Conservation (phyloP, 1,140 invertebrate species). For the Trichonephila inaurata region DNA sequence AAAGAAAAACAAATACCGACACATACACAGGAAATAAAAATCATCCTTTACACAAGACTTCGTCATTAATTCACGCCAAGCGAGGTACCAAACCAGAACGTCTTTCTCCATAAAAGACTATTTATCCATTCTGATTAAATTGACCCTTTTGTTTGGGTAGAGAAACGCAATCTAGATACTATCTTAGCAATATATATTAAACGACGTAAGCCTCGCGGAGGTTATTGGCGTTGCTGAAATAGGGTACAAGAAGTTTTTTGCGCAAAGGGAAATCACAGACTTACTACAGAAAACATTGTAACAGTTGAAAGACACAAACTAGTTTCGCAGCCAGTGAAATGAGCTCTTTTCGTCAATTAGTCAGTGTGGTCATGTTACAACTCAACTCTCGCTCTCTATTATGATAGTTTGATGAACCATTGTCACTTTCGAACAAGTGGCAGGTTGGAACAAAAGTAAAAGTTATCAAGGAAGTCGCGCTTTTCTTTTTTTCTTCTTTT, state of each 20-base stretch:
- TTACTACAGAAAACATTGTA: neutral
- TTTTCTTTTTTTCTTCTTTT: neutral
- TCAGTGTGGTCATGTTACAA: constrained; percentile 13
- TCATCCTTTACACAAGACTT: neutral
- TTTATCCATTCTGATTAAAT: neutral
- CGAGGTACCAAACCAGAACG: neutral
- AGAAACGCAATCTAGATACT: neutral
- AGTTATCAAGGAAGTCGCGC: constrained; percentile 22
- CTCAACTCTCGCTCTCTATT: neutral
- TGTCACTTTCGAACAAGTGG: constrained; percentile 27
- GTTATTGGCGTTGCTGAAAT: neutral
- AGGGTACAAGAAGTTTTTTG: neutral
- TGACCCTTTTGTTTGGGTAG: neutral
- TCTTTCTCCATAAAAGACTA: neutral
- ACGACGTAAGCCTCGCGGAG: constrained; percentile 7
- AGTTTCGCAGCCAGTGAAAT: neutral
- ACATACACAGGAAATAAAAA: neutral
- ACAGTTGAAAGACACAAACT: constrained; percentile 21
- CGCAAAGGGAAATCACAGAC: constrained; percentile 20
- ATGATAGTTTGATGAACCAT: constrained; percentile 13
- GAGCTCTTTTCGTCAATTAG: constrained; percentile 14
- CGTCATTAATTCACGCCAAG: neutral
- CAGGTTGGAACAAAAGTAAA: constrained; percentile 11
- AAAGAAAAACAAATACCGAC: neutral
- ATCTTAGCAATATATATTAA: constrained; percentile 20